Base-by-base conservation (phyloP, 2,797 vertebrate species). In the Diplodus sargus region DNA sequence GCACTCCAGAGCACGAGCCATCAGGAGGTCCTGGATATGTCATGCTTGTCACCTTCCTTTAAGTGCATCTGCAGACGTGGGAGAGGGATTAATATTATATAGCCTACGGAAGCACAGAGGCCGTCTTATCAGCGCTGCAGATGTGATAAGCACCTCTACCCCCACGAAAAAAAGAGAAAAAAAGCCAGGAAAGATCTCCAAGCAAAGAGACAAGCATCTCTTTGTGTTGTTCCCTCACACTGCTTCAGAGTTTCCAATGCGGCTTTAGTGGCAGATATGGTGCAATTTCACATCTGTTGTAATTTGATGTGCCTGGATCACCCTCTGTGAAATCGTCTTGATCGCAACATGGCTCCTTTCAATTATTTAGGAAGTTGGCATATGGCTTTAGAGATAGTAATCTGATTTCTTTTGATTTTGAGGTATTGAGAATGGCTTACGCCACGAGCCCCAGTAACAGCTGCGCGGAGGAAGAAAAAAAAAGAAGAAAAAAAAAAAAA, bases 21-120 rank as follows among this genome's bases (percentile, higher is more conserved):
- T 96, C 95, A 95, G 93, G 94, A 95, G 95, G 95, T 95, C 95
- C 95, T 94, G 95, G 94, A 95, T 95, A 92, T 95, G 94, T 95
- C 95, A 95, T 91, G 94, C 94, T 93, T 95, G 95, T 96, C 95
- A 95, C 94, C 94, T 95, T 93, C 87, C 94, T 95, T 95, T 96
- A 95, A 95, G 93, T 94, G 93, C 90, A 93, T 94, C 89, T 89
- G 91, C 90, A 92, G 90, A 93, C 89, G 93, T 94, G 94, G 94
- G 93, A 93, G 94, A 92, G 81, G 94, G 94, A 95, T 96, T 95
- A 95, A 96, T 95, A 95, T 95, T 95, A 94, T 93, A 95, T 94
- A 92, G 94, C 95, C 95, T 92, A 89, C 90, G 93, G 95, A 95
- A 91, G 91, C 90, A 88, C 79, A 90, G 83, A 88, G 90, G 90